Evolutionary conservation across 2,888 invertebrate genomes (phyloP).

Genomic region (Gymnosoma rotundatum): DNA sequence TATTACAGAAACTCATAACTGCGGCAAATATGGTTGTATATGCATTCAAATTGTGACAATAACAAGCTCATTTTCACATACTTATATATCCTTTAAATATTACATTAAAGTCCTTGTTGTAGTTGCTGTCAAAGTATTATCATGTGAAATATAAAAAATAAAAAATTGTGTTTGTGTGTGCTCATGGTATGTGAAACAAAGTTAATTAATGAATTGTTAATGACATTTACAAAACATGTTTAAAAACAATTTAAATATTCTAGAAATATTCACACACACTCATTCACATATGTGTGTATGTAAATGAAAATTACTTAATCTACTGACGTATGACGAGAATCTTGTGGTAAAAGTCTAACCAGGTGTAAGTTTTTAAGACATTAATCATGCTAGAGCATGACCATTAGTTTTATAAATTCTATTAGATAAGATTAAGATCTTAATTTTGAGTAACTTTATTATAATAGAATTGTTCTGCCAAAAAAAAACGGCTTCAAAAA

Average conservation of each 20-base stretch:
- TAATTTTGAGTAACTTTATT: too few species aligned
- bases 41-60: conserved; percentile 55
- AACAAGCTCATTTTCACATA: conserved; percentile 26
- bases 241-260: conserved; percentile 53
- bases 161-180: neutral
- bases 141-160: conserved; percentile 34
- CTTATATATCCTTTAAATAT: neutral
- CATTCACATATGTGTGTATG: too few species aligned
- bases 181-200: conserved; percentile 38
- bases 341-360: neutral
- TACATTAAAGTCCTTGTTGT: conserved; percentile 12
- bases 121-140: conserved; percentile 49
- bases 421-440: neutral
- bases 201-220: conserved; percentile 71
- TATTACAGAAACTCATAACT: conserved; percentile 51
- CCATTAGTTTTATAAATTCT: neutral
- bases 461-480: too few species aligned
- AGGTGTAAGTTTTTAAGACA: neutral
- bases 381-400: neutral
- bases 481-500: too few species aligned
- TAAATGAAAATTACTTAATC: neutral
- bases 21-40: conserved; percentile 54
- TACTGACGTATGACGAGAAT: neutral
- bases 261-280: conserved; percentile 7
- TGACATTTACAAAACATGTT: conserved; percentile 65